Evolutionary conservation across 1,140 invertebrate species (phyloP).

Genomic region (Sarcophaga bullata): DNA sequence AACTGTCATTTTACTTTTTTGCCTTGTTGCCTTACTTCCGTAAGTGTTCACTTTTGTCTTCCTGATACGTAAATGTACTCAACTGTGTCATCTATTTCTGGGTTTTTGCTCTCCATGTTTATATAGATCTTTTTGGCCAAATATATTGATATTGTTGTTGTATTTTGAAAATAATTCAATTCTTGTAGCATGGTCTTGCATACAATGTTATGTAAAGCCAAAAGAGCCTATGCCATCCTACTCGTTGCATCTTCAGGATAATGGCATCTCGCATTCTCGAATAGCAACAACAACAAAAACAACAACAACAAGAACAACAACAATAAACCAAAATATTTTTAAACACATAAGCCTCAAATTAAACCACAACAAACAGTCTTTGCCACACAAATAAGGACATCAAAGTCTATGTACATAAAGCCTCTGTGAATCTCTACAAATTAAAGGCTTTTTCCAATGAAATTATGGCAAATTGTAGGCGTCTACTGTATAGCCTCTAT

Average conservation of each 20-base stretch:
- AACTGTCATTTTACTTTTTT: neutral
- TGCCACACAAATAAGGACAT: no score
- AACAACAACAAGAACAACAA: neutral
- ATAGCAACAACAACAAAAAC: no score
- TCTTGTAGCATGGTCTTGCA: neutral
- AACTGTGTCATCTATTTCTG: neutral
- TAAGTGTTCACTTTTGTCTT: neutral
- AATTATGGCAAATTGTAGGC: neutral
- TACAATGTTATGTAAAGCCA: neutral
- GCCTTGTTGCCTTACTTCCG: neutral
- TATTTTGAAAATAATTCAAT: slow-evolving; percentile 9
- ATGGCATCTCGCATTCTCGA: no score
- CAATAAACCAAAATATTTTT: neutral
- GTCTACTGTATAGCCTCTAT: neutral
- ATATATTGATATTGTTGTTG: neutral
- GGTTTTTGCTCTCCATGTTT: neutral
- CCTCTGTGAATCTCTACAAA: neutral
- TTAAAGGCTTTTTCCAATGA: neutral
- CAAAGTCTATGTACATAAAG: neutral
- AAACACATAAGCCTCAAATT: neutral
- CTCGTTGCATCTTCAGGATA: no score
- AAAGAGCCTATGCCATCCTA: neutral
- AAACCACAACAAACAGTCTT: neutral
- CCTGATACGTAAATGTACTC: neutral
- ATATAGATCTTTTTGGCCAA: neutral